These are phyloP conservation scores for Apoda limacodes DNA, from an alignment of 2,888 invertebrate species.

Conservation along the genomic window DNA sequence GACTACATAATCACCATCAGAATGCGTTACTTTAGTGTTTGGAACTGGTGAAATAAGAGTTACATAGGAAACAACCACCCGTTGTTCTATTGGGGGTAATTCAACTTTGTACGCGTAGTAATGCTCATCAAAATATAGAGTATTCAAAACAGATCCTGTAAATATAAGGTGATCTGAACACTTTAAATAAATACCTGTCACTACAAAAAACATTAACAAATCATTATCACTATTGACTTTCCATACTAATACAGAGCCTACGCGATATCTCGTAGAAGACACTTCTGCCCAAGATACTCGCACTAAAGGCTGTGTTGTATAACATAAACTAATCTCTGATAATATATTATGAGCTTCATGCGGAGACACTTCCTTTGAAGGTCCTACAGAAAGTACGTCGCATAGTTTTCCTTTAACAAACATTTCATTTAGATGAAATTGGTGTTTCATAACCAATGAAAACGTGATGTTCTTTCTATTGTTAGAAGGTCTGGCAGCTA, in stretches of 20 bases:
- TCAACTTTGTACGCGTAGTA: neutral
- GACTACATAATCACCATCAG: too few relatives aligned
- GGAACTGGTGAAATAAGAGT: too few relatives aligned
- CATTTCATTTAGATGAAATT: neutral
- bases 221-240: too few relatives aligned
- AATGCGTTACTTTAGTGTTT: too few relatives aligned
- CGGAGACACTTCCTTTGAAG: too few relatives aligned
- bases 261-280: too few relatives aligned
- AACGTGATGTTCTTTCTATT: neutral
- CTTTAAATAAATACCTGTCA: neutral
- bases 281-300: neutral
- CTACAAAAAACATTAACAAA: neutral
- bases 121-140: neutral
- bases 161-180: neutral
- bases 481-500: neutral
- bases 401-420: neutral
- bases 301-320: too few relatives aligned
- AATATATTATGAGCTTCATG: too few relatives aligned
- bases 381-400: neutral
- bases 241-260: too few relatives aligned
- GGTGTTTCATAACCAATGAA: neutral
- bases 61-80: too few relatives aligned
- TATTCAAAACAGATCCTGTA: neutral
- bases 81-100: neutral
- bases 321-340: too few relatives aligned